Percentiles rank a stretch among this genome's conserved stretches.
Conservation (phyloP, 2,113 vertebrate genomes). For the Tonatia bakeri region DNA sequence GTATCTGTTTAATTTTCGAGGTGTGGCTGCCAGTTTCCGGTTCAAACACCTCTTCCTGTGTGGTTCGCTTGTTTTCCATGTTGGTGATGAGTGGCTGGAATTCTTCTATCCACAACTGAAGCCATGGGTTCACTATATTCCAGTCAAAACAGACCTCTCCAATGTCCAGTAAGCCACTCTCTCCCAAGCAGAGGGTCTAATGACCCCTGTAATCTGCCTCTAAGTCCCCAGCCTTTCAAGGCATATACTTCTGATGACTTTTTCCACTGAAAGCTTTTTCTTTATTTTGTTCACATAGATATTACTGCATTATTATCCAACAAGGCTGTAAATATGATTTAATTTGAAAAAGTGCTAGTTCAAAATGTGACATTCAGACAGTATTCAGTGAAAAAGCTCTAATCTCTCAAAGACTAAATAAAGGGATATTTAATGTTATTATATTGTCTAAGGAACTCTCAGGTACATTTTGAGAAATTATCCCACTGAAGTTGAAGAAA, state of each 20-base stretch:
- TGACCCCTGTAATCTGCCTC: background rate
- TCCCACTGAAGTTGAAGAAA: background rate
- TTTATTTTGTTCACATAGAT: background rate
- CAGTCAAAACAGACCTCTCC: conserved; percentile 91
- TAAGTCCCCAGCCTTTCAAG: background rate
- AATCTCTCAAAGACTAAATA: background rate
- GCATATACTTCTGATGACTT: background rate
- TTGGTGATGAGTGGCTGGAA: conserved; percentile 95
- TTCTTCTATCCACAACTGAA: conserved; percentile 95
- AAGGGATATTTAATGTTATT: background rate
- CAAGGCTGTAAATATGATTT: background rate
- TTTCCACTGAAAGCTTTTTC: background rate
- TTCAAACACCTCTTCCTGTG: conserved; percentile 98
- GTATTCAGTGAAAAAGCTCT: background rate
- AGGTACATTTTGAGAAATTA: background rate
- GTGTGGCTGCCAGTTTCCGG: conserved; percentile 97
- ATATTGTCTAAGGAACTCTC: background rate
- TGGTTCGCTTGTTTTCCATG: conserved; percentile 94
- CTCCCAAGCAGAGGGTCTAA: background rate
- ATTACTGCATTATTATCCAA: background rate
- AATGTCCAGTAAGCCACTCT: conserved; percentile 87
- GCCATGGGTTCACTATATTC: conserved; percentile 98
- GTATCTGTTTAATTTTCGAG: conserved; percentile 98
- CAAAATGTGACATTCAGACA: background rate
- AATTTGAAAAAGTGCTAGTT: conserved; percentile 18